phyloP scores from a whole-genome alignment of 2,113 vertebrate species.

The Isurus oxyrinchus region DNA sequence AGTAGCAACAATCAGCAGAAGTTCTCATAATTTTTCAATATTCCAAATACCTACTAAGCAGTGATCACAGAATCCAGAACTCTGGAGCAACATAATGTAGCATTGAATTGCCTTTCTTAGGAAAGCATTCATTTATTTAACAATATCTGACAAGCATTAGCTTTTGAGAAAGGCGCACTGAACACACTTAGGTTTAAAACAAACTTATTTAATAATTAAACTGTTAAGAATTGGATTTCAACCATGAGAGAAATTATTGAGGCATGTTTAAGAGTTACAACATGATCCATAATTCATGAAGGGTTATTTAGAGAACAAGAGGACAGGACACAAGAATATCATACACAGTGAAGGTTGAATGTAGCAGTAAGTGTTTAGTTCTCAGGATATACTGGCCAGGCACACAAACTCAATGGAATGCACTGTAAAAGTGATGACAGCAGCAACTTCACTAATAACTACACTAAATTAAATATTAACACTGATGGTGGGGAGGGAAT shows the following conservation, averaged over 20 bases:
- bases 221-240: constrained; percentile 26
- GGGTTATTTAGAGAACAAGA: constrained; percentile 11
- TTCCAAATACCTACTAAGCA: no score
- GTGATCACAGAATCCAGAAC: not conserved
- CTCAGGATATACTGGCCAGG: not conserved
- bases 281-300: constrained; percentile 7
- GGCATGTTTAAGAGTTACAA: constrained; percentile 9
- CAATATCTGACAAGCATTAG: constrained; percentile 12
- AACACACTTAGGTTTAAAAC: not conserved
- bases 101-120: not conserved
- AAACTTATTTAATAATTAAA: constrained; percentile 34
- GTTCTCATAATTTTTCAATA: not conserved
- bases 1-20: not conserved
- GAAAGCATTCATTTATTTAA: not conserved
- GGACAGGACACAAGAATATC: not conserved
- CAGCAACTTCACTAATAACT: not conserved
- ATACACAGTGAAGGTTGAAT: not conserved
- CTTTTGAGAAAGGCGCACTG: not conserved
- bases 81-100: no score
- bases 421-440: not conserved
- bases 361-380: not conserved
- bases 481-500: not conserved
- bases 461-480: not conserved
- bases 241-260: not conserved
- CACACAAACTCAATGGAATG: not conserved